A percentile compares a stretch with the other conserved stretches of the same genome.
These are phyloP conservation scores for Agrenia bidenticulata DNA, from an alignment of 2,888 invertebrate species.

Conservation along the genomic window DNA sequence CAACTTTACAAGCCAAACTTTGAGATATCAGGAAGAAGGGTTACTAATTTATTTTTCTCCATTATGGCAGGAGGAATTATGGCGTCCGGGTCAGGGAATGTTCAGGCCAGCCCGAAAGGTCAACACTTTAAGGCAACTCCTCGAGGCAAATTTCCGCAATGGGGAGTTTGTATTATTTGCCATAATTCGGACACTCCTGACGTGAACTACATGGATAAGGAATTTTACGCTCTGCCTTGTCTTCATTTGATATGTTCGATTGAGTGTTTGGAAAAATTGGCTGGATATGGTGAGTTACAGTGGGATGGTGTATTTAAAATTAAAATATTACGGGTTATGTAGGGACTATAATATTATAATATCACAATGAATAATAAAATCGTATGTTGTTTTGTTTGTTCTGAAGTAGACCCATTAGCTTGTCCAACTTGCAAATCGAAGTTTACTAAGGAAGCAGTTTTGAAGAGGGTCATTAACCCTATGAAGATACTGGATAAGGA, in stretches of 20 bases:
- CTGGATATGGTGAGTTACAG: no score
- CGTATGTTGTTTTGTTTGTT: neutral
- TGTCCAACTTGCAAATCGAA: neutral
- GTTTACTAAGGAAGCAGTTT: neutral
- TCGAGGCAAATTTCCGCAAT: neutral
- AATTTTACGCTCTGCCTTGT: constrained; percentile 21
- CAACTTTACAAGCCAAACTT: no score
- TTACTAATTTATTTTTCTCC: no score
- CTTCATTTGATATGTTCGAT: constrained; percentile 30
- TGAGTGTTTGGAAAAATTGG: neutral
- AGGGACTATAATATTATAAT: no score
- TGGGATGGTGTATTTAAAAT: no score
- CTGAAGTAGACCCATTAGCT: neutral
- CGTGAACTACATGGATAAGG: constrained; percentile 8
- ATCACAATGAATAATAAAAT: no score
- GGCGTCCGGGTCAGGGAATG: no score
- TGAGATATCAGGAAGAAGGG: no score
- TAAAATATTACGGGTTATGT: no score
- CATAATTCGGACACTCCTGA: neutral
- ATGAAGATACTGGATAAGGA: neutral
- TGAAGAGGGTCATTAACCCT: neutral
- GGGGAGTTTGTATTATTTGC: neutral
- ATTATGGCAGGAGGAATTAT: no score
- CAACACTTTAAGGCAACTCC: no score
- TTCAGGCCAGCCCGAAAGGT: no score